Evolutionary conservation across 2,797 vertebrate species (phyloP).

Genomic region (Scolopax bukidnonensis): DNA sequence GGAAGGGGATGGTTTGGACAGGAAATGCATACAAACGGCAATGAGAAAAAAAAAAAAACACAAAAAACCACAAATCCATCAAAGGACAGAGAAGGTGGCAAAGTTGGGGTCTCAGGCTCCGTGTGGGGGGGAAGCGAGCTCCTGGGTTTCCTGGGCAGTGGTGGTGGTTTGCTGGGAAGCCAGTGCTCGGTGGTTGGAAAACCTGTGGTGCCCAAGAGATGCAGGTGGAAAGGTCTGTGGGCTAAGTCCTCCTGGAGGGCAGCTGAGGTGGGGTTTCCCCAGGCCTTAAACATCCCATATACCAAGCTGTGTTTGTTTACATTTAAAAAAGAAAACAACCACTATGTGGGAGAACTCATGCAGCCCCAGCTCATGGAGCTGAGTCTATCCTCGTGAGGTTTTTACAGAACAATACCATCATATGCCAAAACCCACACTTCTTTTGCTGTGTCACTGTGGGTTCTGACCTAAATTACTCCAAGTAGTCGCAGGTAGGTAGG

Average conservation of each 20-base stretch:
- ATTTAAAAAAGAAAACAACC: background rate
- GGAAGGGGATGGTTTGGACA: background rate
- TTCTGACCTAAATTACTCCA: background rate
- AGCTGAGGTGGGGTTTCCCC: background rate
- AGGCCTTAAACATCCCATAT: background rate
- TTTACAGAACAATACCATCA: background rate
- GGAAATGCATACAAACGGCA: background rate
- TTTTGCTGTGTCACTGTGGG: background rate
- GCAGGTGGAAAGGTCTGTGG: background rate
- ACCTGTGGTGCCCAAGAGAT: fast-evolving
- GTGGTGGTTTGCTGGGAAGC: background rate
- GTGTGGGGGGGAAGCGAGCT: background rate
- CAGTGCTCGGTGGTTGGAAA: fast-evolving
- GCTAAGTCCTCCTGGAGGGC: background rate
- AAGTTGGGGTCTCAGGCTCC: too few species aligned
- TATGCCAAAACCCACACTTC: background rate
- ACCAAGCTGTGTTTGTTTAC: background rate
- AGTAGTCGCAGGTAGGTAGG: background rate
- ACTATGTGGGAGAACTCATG: background rate
- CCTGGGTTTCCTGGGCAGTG: fast-evolving
- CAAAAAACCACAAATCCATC: background rate
- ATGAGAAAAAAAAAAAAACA: background rate
- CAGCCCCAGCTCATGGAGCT: background rate
- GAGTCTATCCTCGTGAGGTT: background rate
- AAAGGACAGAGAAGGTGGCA: background rate